Base-by-base conservation (phyloP, 2,797 vertebrate genomes). In the Halcyon badia region DNA sequence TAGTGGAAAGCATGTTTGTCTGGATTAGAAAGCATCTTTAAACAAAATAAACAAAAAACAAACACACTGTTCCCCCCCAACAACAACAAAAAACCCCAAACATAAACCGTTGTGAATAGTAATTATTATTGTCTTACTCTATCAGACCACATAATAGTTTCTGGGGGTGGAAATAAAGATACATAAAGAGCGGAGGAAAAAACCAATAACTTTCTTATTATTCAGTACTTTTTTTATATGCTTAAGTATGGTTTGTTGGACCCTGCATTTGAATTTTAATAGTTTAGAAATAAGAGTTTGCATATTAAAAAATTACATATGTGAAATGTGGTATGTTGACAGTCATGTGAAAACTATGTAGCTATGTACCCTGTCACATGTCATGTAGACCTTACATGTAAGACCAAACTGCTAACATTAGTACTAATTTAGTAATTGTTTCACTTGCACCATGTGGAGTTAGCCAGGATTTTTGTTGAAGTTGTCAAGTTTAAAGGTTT, bases 281-380 rank as follows among this genome's bases (percentile, higher is more conserved):
- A 33, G 20, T 64, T 95, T 71, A 8, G 9, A 35, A 52, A 4
- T 26, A 11, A 24, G 24, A 68, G 4, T 0, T 68, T 39, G 10
- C 13, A 24, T 31, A 41, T 9, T 18, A 70, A 75, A 75, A 49
- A 28, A 28, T 17, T 10, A 25, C 26, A 28, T 28, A 28, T 28
- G 49, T 51, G 48, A 49, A 25, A 42, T 42, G 42, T 42, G 42
- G 17, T 48, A 6, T 17, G 49, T 51, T 51, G 69, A 13, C 8
- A 6, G 37, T 39, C 0, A 0, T 28, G 16, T 31, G 68, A 24
- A 25, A 28, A 2, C 2, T 31, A 24, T 30, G 30, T 12, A 13
- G 14, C 41, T 52, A 4, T 2, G 4, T 35, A 10, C 22, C 13
- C 13, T 52, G 8, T 16, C 52, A 66, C 26, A 10, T 8, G 13